Percentiles rank a stretch among this genome's conserved stretches.
Evolutionary conservation across 2,888 invertebrate genomes (phyloP).

Genomic region (Stratiomys singularior): DNA sequence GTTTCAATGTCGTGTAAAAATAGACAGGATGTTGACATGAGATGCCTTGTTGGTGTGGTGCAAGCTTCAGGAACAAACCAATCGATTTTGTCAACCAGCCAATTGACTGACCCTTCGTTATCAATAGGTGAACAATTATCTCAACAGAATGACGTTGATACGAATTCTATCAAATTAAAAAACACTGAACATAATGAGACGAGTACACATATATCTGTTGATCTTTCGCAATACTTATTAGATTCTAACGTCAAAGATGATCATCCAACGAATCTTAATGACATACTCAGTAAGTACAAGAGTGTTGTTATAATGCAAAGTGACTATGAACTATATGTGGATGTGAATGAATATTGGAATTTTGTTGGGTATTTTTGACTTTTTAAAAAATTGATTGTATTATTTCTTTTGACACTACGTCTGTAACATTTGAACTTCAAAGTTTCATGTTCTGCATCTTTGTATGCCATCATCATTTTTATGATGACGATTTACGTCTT

Average conservation of each 20-base stretch:
- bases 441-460: too few species aligned
- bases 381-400: too few species aligned
- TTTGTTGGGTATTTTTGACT: too few species aligned
- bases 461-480: too few species aligned
- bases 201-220: conserved; percentile 55
- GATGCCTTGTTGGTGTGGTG: conserved; percentile 54
- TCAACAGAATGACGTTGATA: too few species aligned
- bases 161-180: conserved; percentile 54
- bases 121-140: too few species aligned
- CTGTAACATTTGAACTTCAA: too few species aligned
- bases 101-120: conserved; percentile 7
- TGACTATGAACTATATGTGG: too few species aligned
- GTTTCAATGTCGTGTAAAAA: conserved; percentile 49
- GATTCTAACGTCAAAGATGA: conserved; percentile 62
- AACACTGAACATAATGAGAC: conserved; percentile 12
- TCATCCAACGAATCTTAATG: conserved; percentile 58
- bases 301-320: too few species aligned
- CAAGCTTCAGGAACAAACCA: conserved; percentile 14
- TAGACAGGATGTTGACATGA: conserved; percentile 59
- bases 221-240: conserved; percentile 65
- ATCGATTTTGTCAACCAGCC: neutral
- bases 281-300: conserved; percentile 57
- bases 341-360: neutral
- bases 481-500: too few species aligned
- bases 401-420: too few species aligned